Base-by-base conservation (phyloP, 2,797 vertebrate species). In the Leptodactylus fallax region DNA sequence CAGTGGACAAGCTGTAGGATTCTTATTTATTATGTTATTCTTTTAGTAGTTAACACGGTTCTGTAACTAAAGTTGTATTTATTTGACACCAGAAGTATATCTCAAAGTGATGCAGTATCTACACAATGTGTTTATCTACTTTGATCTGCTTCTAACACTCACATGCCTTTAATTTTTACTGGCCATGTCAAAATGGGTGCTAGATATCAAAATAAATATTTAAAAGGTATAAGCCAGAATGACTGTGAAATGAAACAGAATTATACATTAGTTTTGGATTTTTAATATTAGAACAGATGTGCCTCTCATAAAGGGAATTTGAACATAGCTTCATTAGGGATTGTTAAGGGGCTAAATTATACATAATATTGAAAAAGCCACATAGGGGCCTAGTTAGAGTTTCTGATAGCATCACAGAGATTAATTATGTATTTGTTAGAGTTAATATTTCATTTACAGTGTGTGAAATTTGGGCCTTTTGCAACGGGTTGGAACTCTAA, bases 261-360 rank as follows among this genome's bases (percentile, higher is more conserved):
- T 85, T 80, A 88, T 80, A 81, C 83, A 88, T 88, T 55, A 55
- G 56, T 74, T 85, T 80, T 63, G 21, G 27, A 80, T 83, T 84
- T 88, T 87, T 84, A 79, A 84, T 88, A 84, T 83, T 76, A 85
- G 82, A 85, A 76, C 83, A 85, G 82, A 88, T 88, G 83, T 80
- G 87, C 82, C 63, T 88, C 55, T 36, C 82, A 88, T 85, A 85
- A 88, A 88, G 81, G 81, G 87, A 85, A 85, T 81, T 76, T 81
- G 56, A 80, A 49, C 83, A 80, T 81, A 81, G 63, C 76, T 53
- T 88, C 87, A 74, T 88, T 85, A 85, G 27, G 76, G 81, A 88
- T 85, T 80, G 83, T 77, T 85, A 88, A 81, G 85, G 60, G 83
- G 58, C 83, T 88, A 88, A 85, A 88, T 88, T 85, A 88, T 88